These are phyloP conservation scores for Zootoca vivipara DNA, from an alignment of 2,113 vertebrate genomes.

Conservation along the genomic window DNA sequence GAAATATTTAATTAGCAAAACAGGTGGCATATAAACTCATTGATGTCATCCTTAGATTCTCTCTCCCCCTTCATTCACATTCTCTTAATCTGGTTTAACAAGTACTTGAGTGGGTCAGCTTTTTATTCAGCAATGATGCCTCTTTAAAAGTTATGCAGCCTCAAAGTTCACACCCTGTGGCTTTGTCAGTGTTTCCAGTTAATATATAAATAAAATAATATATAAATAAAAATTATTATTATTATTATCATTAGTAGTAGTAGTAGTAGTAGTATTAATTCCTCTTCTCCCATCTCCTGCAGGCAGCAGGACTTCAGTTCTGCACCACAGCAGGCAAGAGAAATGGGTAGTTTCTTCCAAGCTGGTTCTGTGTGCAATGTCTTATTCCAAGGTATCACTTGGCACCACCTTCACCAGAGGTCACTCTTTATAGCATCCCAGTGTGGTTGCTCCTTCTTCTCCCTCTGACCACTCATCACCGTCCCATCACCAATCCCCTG, in stretches of 20 bases:
- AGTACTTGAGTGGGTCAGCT: neutral
- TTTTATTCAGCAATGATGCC: neutral
- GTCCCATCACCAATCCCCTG: too few relatives aligned
- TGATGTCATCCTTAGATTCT: neutral
- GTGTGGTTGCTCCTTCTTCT: too few relatives aligned
- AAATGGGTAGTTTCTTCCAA: neutral
- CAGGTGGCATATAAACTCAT: neutral
- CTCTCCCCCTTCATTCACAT: neutral
- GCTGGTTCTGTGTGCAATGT: neutral
- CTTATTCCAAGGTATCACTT: too few relatives aligned
- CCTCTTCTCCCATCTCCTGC: neutral
- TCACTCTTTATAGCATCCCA: too few relatives aligned
- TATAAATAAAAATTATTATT: too few relatives aligned
- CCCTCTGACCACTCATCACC: too few relatives aligned
- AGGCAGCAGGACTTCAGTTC: neutral
- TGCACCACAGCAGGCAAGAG: neutral
- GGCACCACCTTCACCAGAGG: too few relatives aligned
- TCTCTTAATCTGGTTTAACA: neutral
- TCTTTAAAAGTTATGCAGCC: neutral
- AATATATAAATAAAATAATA: too few relatives aligned
- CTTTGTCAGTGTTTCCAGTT: too few relatives aligned
- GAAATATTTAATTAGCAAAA: neutral
- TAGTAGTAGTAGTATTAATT: too few relatives aligned
- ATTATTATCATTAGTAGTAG: too few relatives aligned
- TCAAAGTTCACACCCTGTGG: too few relatives aligned